Evolutionary conservation across 1,140 invertebrate genomes (phyloP), one percentile per base, ranked within the genome.

Genomic region (Drosophila lini): DNA sequence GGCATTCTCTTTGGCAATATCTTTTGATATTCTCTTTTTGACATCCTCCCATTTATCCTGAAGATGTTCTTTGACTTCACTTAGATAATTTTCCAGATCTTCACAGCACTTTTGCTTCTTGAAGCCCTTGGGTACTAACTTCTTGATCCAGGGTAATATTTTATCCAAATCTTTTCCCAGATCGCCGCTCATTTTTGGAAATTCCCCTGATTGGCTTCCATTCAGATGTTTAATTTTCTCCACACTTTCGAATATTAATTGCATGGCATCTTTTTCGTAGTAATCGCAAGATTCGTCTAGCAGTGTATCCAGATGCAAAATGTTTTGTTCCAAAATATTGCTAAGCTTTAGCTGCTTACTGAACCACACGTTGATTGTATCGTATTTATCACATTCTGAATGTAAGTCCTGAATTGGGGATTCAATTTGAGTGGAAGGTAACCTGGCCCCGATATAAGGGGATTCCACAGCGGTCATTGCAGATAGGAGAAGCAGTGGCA

Each of bases 341-440:
- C 50, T 53, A 9, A 53, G 50, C 11, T 3, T 53, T 9, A 53
- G 8, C 11, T 81, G 78, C 15, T 63, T 48, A 7, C 53, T 74
- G 13, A 85, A 57, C 81, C 81, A 84, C 11, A 15, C 8, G 2
- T 53, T 19, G 22, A 85, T 53, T n/a, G 47, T 52, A 0, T 53
- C 28, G 10, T 50, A 38, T 10, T 41, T 57, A 5, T 56, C 9
- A 34, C 80, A 82, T 0, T 41, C 22, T 2, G 50, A 3, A 8
- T 3, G 6, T 19, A 5, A 19, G 3, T 15, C 32, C 50, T 8
- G 9, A 11, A 22, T 15, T 36, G 32, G 16, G 8, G 55, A 11
- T 25, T 10, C 16, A 22, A 32, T 22, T 45, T 64, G 60, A 42
- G 34, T 42, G 11, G n/a, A 6, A 22, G 22, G 22, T 22, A 22